These are phyloP conservation scores for Caenorhabditis elegans DNA, from an alignment of 1,140 invertebrate genomes.

Conservation along the genomic window WBcel235 BX284602.5:10686501-10687000, in stretches of 20 bases:
- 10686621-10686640: too few species aligned
- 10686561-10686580: too few species aligned
- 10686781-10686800: conserved; percentile 60
- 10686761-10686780: conserved; percentile 40
- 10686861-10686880: conserved; percentile 96
- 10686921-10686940: conserved; percentile 91
- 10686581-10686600: background rate
- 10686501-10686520: conserved; percentile 15
- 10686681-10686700: too few species aligned
- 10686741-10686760: background rate
- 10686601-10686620: conserved; percentile 11
- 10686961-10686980: background rate
- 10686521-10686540: background rate
- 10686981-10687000: too few species aligned
- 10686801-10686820: conserved; percentile 75
- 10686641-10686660: too few species aligned
- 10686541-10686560: background rate
- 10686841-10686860: conserved; percentile 94
- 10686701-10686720: too few species aligned
- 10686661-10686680: too few species aligned
- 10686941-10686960: background rate
- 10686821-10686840: conserved; percentile 94
- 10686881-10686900: conserved; percentile 92
- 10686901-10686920: conserved; percentile 98
- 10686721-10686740: too few species aligned